Percentiles rank a stretch among this genome's conserved stretches.
These are phyloP conservation scores for Temnothorax rugatulus DNA, from an alignment of 2,888 invertebrate species.

Conservation along the genomic window DNA sequence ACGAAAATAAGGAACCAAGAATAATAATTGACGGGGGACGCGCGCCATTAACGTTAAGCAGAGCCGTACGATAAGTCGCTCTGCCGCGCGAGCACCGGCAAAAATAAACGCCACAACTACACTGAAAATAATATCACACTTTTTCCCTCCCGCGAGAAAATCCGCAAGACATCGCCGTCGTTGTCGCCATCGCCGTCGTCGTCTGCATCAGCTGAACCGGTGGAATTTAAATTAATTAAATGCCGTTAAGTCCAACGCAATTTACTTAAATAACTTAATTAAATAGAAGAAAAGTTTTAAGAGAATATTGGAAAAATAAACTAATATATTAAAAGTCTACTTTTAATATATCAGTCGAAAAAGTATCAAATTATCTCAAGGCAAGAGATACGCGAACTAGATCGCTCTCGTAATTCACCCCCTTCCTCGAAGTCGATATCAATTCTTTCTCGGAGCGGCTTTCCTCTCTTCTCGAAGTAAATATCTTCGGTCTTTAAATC, in stretches of 20 bases:
- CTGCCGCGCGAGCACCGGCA: conserved; percentile 41
- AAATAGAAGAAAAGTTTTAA: neutral
- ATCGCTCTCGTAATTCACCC: conserved; percentile 17
- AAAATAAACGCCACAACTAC: conserved; percentile 72
- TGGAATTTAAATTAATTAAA: neutral
- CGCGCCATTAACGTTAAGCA: conserved; percentile 70
- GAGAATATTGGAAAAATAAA: neutral
- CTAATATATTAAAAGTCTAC: neutral
- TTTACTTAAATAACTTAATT: neutral
- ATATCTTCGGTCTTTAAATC: conserved; percentile 23
- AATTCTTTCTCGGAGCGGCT: conserved; percentile 48
- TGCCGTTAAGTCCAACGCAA: neutral
- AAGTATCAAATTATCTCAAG: neutral
- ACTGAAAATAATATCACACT: conserved; percentile 72
- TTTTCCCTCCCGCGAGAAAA: conserved; percentile 49
- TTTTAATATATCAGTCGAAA: neutral
- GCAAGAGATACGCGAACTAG: neutral
- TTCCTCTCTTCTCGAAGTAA: conserved; percentile 36
- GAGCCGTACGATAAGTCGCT: conserved; percentile 68
- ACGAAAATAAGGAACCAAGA: conserved; percentile 74
- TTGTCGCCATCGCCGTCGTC: neutral
- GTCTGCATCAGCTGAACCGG: neutral
- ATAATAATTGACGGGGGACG: conserved; percentile 74
- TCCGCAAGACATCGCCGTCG: conserved; percentile 32
- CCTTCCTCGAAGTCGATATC: conserved; percentile 43